A percentile compares a stretch with the other conserved stretches of the same genome.
Conservation (phyloP, 2,113 vertebrate genomes). For the Psophia crepitans region DNA sequence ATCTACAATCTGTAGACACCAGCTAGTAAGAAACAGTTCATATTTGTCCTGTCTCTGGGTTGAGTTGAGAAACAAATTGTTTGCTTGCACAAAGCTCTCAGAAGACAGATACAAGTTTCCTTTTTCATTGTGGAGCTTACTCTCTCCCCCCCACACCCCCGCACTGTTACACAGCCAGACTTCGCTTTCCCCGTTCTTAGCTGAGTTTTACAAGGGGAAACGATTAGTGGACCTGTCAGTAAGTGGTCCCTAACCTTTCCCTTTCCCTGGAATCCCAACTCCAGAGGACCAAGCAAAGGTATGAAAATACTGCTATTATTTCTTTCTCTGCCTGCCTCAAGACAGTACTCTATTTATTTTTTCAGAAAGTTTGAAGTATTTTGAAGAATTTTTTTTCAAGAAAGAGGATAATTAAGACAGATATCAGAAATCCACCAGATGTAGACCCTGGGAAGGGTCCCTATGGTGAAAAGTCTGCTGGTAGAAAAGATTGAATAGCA, state of each 20-base stretch:
- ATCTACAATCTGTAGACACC: background rate
- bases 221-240: background rate
- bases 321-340: background rate
- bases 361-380: background rate
- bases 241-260: background rate
- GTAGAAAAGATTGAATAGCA: background rate
- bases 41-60: background rate
- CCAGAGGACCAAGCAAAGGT: background rate
- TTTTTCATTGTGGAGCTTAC: background rate
- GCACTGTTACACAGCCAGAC: background rate
- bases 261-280: background rate
- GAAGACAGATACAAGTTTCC: background rate
- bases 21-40: background rate
- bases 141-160: no score
- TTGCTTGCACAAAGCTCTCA: background rate
- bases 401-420: background rate
- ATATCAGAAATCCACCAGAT: slow-evolving; percentile 1
- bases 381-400: background rate
- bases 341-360: background rate
- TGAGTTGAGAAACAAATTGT: background rate
- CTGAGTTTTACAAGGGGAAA: background rate
- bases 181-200: background rate
- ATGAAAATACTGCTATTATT: background rate
- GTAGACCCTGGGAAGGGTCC: background rate
- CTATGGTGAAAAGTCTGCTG: background rate